Evolutionary conservation across 2,888 invertebrate species (phyloP).

Genomic region (Epistrophella euchroma): DNA sequence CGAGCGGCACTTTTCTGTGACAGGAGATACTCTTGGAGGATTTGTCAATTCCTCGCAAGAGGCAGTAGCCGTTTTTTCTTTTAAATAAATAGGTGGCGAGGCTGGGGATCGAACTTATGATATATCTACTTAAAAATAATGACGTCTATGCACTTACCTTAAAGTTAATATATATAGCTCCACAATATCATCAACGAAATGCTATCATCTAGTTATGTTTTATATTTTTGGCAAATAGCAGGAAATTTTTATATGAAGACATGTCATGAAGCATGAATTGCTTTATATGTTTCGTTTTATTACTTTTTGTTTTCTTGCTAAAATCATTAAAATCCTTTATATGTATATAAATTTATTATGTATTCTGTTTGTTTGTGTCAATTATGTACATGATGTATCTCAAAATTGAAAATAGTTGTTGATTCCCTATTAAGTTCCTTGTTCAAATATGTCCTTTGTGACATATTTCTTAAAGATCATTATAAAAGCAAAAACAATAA

Average conservation of each 20-base stretch:
- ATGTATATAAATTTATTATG: conserved; percentile 5
- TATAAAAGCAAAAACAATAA: conserved; percentile 34
- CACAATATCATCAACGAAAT: conserved; percentile 66
- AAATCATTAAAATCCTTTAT: conserved; percentile 53
- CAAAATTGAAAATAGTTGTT: conserved; percentile 66
- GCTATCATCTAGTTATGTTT: conserved; percentile 60
- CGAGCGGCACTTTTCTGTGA: no score
- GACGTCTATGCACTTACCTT: conserved; percentile 48
- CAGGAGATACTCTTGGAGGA: no score
- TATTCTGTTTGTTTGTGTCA: conserved; percentile 21
- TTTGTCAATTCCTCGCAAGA: no score
- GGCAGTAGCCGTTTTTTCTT: no score
- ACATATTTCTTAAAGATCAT: conserved; percentile 35
- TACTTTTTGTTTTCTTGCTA: conserved; percentile 40
- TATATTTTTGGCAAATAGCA: conserved; percentile 74
- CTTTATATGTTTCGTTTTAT: conserved; percentile 28
- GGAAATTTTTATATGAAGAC: conserved; percentile 62
- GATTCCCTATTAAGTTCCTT: conserved; percentile 60
- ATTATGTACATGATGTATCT: conserved; percentile 55
- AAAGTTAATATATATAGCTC: conserved; percentile 58
- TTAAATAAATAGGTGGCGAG: no score
- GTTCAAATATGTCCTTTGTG: conserved; percentile 44
- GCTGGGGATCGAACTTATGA: no score
- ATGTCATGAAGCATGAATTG: conserved; percentile 27
- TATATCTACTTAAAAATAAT: no score